Base-by-base conservation (phyloP, 2,888 invertebrate genomes). In the Steinernema hermaphroditum region DNA sequence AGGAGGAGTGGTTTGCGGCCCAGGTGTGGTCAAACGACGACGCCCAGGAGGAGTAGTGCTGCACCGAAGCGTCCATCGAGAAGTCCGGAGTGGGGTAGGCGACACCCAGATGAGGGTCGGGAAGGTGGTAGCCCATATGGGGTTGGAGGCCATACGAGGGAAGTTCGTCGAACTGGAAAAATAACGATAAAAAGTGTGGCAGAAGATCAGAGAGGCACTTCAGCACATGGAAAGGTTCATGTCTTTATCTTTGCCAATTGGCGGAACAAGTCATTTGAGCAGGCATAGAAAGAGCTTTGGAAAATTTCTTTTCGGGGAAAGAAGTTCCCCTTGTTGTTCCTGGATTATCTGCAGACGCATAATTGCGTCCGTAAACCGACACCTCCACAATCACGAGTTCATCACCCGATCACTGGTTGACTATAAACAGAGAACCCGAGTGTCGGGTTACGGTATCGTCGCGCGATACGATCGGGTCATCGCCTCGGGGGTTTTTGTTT, bases 391-490 rank as follows among this genome's bases (percentile, higher is more conserved):
- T 54, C 24, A 46, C 46, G 54, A 27, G 54, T 27, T 54, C 54
- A 19, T 49, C 49, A 24, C 27, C 24, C 54, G n/a, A 14, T 54
- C 24, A 27, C 54, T 54, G 54, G 22, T 27, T 54, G 54, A 54
- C 54, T 27, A 54, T 54, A 54, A 54, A 54, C 54, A 54, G 14
- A 19, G 14, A 9, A 16, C 24, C 49, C 19, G 27, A 24, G 54
- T 54, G 27, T 54, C 54, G 27, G 54, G 54, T 54, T 54, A 54
- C 54, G 54, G 54, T 54, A 54, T 16, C 54, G 9, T 14, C n/a
- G n/a, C 49, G 54, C 54, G 54, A 54, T 54, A 54, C 54, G 24
- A 54, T 54, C 54, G 27, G 54, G 54, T 54, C 54, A 54, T 24
- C 54, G 24, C 2, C 22, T 16, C 46, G 46, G 16, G 46, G 46